Conservation (phyloP, 2,113 vertebrate species). For the Formicarius rufipectus region DNA sequence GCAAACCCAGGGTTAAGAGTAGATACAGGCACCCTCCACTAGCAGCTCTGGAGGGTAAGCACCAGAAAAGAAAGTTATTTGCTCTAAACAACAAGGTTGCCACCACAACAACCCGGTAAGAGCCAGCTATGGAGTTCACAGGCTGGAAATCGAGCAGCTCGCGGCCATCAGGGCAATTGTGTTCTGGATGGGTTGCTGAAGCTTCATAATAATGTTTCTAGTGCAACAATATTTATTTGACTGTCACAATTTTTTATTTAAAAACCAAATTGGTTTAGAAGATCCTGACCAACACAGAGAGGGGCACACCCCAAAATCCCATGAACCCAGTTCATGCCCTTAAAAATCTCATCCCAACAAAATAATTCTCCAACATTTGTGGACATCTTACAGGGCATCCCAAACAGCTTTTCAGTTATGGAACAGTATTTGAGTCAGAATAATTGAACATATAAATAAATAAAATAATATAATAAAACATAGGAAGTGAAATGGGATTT, state of each 20-base stretch:
- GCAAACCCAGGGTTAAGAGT: neutral
- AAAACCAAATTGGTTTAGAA: neutral
- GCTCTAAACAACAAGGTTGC: neutral
- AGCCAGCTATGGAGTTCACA: neutral
- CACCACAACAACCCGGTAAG: neutral
- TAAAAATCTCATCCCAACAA: neutral
- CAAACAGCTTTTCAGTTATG: constrained; percentile 52
- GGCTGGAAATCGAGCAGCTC: neutral
- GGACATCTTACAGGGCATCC: constrained; percentile 46
- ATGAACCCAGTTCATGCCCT: rapidly evolving
- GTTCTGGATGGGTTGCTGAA: neutral
- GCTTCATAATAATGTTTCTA: neutral
- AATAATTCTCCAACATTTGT: constrained; percentile 18
- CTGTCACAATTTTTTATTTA: neutral
- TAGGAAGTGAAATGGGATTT: constrained; percentile 51
- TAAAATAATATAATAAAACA: constrained; percentile 71
- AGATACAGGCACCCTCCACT: neutral
- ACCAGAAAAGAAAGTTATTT: neutral
- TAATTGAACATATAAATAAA: constrained; percentile 70
- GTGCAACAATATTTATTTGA: neutral
- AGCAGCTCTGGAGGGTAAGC: neutral
- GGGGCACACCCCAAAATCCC: neutral
- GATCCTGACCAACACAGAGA: neutral
- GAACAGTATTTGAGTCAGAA: constrained; percentile 59
- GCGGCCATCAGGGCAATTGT: neutral